Evolutionary conservation across 2,113 vertebrate species (phyloP).

Genomic region (Mohoua ochrocephala): DNA sequence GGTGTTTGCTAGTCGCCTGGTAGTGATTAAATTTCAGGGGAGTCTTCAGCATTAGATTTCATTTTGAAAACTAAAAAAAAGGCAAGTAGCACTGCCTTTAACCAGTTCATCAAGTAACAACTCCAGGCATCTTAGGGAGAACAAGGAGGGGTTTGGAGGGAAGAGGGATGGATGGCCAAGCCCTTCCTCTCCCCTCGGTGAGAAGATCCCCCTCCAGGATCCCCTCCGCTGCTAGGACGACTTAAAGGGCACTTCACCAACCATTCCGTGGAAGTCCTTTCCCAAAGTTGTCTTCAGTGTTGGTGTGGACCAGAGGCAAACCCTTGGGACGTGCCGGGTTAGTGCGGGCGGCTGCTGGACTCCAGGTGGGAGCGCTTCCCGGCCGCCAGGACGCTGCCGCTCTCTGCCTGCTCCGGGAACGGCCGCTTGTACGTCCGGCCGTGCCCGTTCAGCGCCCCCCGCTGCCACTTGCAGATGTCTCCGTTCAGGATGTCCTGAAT

Average conservation of each 20-base stretch:
- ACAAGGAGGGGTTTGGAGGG: neutral
- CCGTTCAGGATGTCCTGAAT: slow-evolving; percentile 95
- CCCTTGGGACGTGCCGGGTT: neutral
- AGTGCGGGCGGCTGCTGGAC: slow-evolving; percentile 94
- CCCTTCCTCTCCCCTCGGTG: neutral
- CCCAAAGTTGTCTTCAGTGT: neutral
- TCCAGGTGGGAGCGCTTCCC: slow-evolving; percentile 87
- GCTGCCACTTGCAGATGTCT: slow-evolving; percentile 93
- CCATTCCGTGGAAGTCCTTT: slow-evolving; percentile 2
- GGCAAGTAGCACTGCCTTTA: neutral
- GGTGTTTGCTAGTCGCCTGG: neutral
- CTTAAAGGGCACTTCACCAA: neutral
- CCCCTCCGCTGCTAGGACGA: neutral
- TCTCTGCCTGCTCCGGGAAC: slow-evolving; percentile 73
- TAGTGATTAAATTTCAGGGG: neutral
- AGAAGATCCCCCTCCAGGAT: neutral
- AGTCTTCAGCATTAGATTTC: neutral
- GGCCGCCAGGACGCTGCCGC: slow-evolving; percentile 35
- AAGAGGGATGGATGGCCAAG: neutral
- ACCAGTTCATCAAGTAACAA: neutral
- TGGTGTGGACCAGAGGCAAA: neutral
- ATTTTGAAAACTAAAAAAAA: neutral
- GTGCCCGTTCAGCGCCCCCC: slow-evolving; percentile 73
- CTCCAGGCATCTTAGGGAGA: neutral
- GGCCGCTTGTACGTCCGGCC: slow-evolving; percentile 79